Percentiles rank a stretch among this genome's conserved stretches.
Conservation (phyloP, 2,113 vertebrate genomes). For the Salvelinus namaycush region DNA sequence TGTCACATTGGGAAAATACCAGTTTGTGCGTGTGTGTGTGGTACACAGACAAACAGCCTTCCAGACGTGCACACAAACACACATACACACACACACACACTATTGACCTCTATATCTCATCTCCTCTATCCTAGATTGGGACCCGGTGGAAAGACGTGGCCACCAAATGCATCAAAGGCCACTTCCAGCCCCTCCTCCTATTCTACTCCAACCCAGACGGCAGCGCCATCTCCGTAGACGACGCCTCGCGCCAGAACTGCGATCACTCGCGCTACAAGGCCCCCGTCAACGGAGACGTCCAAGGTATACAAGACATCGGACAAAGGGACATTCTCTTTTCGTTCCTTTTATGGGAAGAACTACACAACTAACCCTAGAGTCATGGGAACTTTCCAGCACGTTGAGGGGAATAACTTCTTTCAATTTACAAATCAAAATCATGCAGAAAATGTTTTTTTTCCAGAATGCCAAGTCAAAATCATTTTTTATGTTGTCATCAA, state of each 20-base stretch:
- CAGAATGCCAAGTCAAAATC: too few relatives aligned
- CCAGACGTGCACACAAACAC: not conserved
- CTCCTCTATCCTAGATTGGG: conserved; percentile 77
- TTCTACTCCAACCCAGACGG: conserved; percentile 95
- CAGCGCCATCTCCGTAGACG: conserved; percentile 83
- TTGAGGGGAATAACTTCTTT: not conserved
- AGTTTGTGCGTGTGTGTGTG: not conserved
- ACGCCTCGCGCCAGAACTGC: conserved; percentile 78
- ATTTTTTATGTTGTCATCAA: too few relatives aligned
- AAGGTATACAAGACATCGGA: conserved; percentile 66
- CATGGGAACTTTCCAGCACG: not conserved
- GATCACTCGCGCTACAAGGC: conserved; percentile 77
- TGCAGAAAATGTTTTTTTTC: not conserved
- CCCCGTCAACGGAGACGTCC: conserved; percentile 69
- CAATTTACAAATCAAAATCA: not conserved
- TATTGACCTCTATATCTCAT: not conserved
- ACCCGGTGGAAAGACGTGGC: conserved; percentile 95
- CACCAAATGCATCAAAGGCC: conserved; percentile 89
- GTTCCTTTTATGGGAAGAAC: not conserved
- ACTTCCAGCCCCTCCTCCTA: conserved; percentile 93
- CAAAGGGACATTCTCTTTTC: not conserved
- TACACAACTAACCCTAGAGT: not conserved
- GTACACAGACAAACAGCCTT: not conserved
- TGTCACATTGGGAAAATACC: not conserved
- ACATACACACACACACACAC: too few relatives aligned